Conservation (phyloP, 2,113 vertebrate species). For the Sylvia atricapilla region DNA sequence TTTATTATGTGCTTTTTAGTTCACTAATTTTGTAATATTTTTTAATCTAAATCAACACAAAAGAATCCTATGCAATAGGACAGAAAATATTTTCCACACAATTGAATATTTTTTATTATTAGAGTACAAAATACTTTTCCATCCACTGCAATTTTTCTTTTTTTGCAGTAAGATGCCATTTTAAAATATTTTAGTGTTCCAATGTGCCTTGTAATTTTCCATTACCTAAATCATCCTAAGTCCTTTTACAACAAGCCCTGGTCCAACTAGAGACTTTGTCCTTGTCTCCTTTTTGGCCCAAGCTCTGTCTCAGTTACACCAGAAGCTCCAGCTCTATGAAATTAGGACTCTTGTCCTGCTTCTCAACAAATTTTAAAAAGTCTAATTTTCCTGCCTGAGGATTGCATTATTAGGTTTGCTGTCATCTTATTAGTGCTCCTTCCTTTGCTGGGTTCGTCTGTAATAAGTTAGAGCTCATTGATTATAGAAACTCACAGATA, state of each 20-base stretch:
- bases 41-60: neutral
- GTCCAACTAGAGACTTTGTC: fast-evolving
- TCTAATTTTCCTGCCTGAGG: neutral
- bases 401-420: neutral
- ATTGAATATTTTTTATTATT: neutral
- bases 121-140: neutral
- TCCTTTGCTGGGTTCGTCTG: neutral
- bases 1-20: neutral
- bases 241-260: neutral
- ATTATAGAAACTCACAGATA: neutral
- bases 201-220: neutral
- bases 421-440: neutral
- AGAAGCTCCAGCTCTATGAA: neutral
- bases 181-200: neutral
- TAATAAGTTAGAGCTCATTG: neutral
- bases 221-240: neutral
- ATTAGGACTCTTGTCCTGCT: neutral
- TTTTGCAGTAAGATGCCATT: neutral
- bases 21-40: neutral
- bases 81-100: neutral
- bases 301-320: neutral
- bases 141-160: neutral
- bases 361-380: neutral
- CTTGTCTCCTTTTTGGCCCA: neutral
- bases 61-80: neutral